A percentile compares a stretch with the other conserved stretches of the same genome.
These are phyloP conservation scores for Polyergus mexicanus DNA, from an alignment of 1,140 invertebrate species.

Conservation along the genomic window DNA sequence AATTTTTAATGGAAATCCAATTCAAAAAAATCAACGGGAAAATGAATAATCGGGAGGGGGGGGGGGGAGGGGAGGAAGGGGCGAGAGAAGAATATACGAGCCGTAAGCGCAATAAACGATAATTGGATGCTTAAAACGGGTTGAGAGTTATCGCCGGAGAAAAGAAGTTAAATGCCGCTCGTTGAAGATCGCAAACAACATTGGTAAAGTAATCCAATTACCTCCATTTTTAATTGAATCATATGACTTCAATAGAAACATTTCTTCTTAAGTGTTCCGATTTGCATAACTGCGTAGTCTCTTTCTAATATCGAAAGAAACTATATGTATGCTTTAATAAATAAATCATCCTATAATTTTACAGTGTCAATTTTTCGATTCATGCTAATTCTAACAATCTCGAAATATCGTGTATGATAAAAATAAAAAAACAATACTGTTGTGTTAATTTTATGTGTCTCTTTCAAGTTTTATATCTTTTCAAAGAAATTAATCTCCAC, in stretches of 20 bases:
- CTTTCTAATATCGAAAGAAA: neutral
- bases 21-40: slow-evolving; percentile 42
- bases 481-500: neutral
- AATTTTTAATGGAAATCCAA: slow-evolving; percentile 42
- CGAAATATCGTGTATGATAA: neutral
- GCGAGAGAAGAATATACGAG: slow-evolving; percentile 1
- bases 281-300: neutral
- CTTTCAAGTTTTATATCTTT: neutral
- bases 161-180: slow-evolving; percentile 54
- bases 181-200: slow-evolving; percentile 47
- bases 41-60: slow-evolving; percentile 53
- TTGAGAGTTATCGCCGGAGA: slow-evolving; percentile 50
- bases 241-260: slow-evolving; percentile 21
- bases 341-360: neutral
- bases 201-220: slow-evolving; percentile 54
- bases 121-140: slow-evolving; percentile 56
- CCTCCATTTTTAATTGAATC: slow-evolving; percentile 46
- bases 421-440: neutral
- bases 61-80: too few relatives aligned
- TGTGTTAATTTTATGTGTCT: neutral
- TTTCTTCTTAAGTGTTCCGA: slow-evolving; percentile 16
- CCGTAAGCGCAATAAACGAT: slow-evolving; percentile 50
- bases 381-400: neutral
- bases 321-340: neutral
- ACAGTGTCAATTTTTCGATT: neutral